Evolutionary conservation across 1,140 invertebrate genomes (phyloP), one percentile per base, ranked within the genome.

Genomic region (Araneus ventricosus): DNA sequence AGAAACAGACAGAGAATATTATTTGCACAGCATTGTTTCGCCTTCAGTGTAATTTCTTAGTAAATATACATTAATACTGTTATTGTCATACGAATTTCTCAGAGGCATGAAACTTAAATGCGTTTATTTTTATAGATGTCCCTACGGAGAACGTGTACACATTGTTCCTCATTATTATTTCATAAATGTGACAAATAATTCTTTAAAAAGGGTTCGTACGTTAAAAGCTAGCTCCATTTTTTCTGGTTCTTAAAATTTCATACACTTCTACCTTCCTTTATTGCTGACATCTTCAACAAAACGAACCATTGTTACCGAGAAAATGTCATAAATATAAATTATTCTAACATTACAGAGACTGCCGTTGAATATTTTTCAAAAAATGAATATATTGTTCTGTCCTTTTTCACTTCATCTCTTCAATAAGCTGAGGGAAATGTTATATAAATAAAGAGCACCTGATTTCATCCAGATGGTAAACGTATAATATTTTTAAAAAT

Each of bases 311-410:
- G 67, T 75, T 34, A 20, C 20, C 0, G 17, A 17, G 67, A 75
- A 75, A 14, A 75, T 37, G 67, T 75, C 67, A 67, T 37, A 37
- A 75, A 75, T 75, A 75, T 75, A 75, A 75, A 75, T 75, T 75
- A 70, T 70, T 75, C 30, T 30, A 17, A 75, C 27, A 27, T 34
- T 75, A 37, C 17, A 34, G 4, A 34, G 67, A 75, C 30, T 30
- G 30, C 14, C 30, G 27, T 5, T 75, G 67, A 37, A 34, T 34
- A 75, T 75, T 75, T 75, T 61, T 24, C 22, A 37, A 75, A 75
- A 27, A 37, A 75, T 14, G 5, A 67, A 67, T n/a, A n/a, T 14
- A 20, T 34, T 30, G 17, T 17, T 75, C 67, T 20, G 4, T 22
- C 67, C 10, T 75, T 75, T 75, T 75, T 75, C 67, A 75, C 30